Percentiles rank a stretch among this genome's conserved stretches.
Conservation (phyloP, 30 jellyfish, hydroid and myxozoan genomes). For the Turritopsis dohrnii region DNA sequence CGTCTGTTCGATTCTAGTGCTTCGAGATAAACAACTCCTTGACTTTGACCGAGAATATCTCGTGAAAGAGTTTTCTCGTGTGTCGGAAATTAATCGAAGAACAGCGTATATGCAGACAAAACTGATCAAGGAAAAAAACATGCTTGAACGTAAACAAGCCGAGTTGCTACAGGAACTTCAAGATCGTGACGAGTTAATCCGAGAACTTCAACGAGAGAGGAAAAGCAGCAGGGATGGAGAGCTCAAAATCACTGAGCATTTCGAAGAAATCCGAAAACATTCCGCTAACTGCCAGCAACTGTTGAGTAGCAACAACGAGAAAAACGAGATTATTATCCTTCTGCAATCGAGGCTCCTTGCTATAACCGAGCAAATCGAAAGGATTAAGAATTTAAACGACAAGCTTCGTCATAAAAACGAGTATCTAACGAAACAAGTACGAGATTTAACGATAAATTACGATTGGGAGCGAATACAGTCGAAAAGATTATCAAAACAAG, state of each 20-base stretch:
- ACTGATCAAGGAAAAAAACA: constrained; percentile 11
- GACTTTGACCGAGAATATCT: constrained; percentile 30
- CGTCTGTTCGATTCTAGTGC: constrained; percentile 13
- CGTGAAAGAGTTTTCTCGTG: constrained; percentile 6
- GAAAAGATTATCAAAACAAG: constrained; percentile 53
- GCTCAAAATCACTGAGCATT: neutral
- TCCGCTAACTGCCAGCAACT: constrained; percentile 1
- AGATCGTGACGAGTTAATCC: neutral
- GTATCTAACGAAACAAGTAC: constrained; percentile 50
- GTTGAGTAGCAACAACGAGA: constrained; percentile 5
- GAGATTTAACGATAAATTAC: constrained; percentile 76
- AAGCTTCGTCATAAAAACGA: constrained; percentile 65
- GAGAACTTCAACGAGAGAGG: neutral
- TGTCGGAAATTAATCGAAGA: constrained; percentile 1
- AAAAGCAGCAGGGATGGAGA: neutral
- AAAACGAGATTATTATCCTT: constrained; percentile 11
- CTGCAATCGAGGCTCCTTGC: constrained; percentile 22
- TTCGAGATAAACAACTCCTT: constrained; percentile 15
- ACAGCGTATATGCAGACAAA: constrained; percentile 20
- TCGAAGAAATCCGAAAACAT: neutral
- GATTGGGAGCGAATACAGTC: constrained; percentile 75
- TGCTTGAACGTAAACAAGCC: neutral
- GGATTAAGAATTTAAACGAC: constrained; percentile 19
- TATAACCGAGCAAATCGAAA: constrained; percentile 45
- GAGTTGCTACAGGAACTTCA: constrained; percentile 1